phyloP scores from a whole-genome alignment of 1,140 invertebrate genomes.

The Brachionus paranguensis region DNA sequence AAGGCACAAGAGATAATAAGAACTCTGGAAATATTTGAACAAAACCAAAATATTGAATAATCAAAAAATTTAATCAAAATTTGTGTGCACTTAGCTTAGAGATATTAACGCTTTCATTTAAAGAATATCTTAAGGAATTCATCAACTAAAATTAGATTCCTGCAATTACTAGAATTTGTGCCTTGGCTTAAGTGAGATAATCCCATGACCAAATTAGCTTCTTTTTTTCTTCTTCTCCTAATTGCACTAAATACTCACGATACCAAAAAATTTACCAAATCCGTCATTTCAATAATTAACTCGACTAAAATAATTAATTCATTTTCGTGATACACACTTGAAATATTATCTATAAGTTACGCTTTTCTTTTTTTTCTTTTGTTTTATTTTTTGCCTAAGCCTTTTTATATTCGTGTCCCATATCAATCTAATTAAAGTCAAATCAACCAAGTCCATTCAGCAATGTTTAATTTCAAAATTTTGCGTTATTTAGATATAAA shows the following conservation, averaged over 20 bases:
- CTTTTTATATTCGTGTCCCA: conserved; percentile 14
- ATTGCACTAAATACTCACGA: neutral
- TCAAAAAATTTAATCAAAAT: neutral
- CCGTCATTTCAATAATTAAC: neutral
- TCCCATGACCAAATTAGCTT: neutral
- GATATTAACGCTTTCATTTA: neutral
- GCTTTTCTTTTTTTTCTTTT: neutral
- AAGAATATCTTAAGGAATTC: neutral
- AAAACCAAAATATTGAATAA: neutral
- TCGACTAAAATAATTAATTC: neutral
- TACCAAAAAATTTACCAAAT: neutral
- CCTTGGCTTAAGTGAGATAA: neutral
- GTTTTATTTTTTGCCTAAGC: neutral
- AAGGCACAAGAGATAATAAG: neutral
- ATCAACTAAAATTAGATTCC: neutral
- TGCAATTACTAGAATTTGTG: neutral
- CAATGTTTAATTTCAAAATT: conserved; percentile 4
- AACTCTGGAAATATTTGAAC: neutral
- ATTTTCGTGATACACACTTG: neutral
- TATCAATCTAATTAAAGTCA: conserved; percentile 28
- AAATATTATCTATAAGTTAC: conserved; percentile 29
- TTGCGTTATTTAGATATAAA: conserved; percentile 15
- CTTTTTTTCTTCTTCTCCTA: neutral
- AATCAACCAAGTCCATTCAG: conserved; percentile 11
- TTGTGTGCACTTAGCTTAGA: neutral